Evolutionary conservation across 2,113 vertebrate genomes (phyloP).

Genomic region (Sapajus apella): DNA sequence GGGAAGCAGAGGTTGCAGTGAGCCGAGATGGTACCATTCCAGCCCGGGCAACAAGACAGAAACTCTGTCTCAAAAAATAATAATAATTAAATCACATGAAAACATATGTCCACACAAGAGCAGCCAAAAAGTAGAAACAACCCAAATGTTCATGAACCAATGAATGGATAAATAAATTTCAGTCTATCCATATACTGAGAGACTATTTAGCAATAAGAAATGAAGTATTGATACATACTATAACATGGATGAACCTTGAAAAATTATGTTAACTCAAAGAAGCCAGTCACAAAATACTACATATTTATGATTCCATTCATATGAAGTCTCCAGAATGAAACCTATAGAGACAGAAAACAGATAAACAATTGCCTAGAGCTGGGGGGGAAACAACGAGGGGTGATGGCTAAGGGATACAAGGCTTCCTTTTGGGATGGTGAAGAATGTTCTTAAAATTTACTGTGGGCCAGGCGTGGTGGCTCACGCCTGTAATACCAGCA

Average conservation of each 20-base stretch:
- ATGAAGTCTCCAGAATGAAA: background rate
- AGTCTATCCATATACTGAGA: background rate
- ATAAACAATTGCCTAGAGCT: background rate
- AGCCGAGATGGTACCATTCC: no score
- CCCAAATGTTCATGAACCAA: background rate
- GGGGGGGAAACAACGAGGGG: background rate
- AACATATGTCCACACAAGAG: background rate
- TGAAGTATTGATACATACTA: background rate
- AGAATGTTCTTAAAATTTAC: no score
- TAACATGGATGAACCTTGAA: background rate
- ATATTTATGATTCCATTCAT: background rate
- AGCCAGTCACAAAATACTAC: background rate
- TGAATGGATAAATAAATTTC: background rate
- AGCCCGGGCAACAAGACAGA: no score
- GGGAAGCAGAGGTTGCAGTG: no score
- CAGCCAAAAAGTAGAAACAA: background rate
- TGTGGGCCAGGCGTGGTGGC: no score
- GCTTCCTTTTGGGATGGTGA: background rate
- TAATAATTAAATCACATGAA: background rate
- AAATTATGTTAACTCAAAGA: constrained; percentile 12
- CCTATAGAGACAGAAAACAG: background rate
- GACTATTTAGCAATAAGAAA: background rate
- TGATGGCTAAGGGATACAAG: background rate
- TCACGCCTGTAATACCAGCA: no score
- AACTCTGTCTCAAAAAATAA: no score